Base-by-base conservation (phyloP, 2,113 vertebrate species). In the Felis chaus region DNA sequence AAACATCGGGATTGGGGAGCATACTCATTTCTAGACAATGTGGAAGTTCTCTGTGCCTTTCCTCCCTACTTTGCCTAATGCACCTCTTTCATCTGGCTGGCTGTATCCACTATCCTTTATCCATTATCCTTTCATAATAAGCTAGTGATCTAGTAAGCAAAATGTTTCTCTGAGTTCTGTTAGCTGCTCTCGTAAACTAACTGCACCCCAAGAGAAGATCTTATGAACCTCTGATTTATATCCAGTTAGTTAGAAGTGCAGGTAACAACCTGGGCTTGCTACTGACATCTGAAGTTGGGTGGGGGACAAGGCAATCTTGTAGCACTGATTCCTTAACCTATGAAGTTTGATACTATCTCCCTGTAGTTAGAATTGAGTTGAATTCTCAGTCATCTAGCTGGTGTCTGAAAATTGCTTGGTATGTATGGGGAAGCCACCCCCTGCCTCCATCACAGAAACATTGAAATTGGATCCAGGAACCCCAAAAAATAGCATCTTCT, bases 71-170 rank as follows among this genome's bases (percentile, higher is more conserved):
- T 66, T 90, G 41, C 23, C 6, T 12, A 27, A 21, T 14, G 74
- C 0, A 14, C 25, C 61, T 66, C 57, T 79, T 90, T 74, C 21
- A 65, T 78, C 1, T 0, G 41, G 15, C 1, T 0, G 33, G 23
- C 31, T 65, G 6, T 21, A 23, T 25, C 41, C 18, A 2, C 53
- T 79, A 66, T 12, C 45, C 7, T 45, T 45, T 45, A 45, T 45
- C 45, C 45, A 45, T 45, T 45, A 21, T 27, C 31, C 13, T 50
- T 90, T 90, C n/a, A 36, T 90, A 66, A 53, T 53, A 66, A 90
- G 79, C 74, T 50, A 10, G 29, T 29, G 39, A 65, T 66, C 31
- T 69, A 69, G 65, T 68, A 68, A 50, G 63, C 11, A 79, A 90
- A 90, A 36, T 29, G 2, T 50, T 65, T 78, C 73, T 78, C 23